Base-by-base conservation (phyloP, 2,113 vertebrate genomes). In the Embiotoca jacksoni region DNA sequence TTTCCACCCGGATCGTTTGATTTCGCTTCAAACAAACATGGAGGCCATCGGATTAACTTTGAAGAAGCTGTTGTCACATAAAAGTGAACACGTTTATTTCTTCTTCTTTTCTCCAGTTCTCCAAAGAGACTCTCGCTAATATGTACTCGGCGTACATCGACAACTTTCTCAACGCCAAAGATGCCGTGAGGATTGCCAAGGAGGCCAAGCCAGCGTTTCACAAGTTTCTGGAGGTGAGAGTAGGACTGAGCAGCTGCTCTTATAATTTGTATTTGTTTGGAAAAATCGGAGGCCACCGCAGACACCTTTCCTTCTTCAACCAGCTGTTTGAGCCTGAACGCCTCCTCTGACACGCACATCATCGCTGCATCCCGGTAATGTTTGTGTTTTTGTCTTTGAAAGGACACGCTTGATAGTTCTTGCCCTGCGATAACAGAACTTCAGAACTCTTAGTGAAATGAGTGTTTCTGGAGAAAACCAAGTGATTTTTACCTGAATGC, bases 91-190 rank as follows among this genome's bases (percentile, higher is more conserved):
- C 69, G 3, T 53, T 8, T 23, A 23, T 23, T 23, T 23, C 23
- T 1, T 71, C 37, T 2, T 44, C 57, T 23, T 46, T 76, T 41
- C 33, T 78, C 10, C 89, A 99, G 98, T 99, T 99, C 92, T 99
- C 98, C 89, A 99, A 97, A 93, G 98, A 99, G 0, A 91, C 97
- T 83, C 92, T 99, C 23, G 98, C 97, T 64, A 97, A 96, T 79
- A 99, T 97, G 92, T 99, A 99, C 83, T 99, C 98, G 0, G 98
- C 98, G 14, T 99, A 99, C 91, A 98, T 99, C 0, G 98, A 99
- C 86, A 99, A 99, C 89, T 99, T 99, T 74, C 96, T 99, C 92
- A 99, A 97, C 0, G 98, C 98, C 89, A 99, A 98, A 95, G 98
- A 99, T 2, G 98, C 98, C 0, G 97, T 99, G 66, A 95, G 98